Base-by-base conservation (phyloP, 1,140 invertebrate species). In the Neodiprion lecontei region DNA sequence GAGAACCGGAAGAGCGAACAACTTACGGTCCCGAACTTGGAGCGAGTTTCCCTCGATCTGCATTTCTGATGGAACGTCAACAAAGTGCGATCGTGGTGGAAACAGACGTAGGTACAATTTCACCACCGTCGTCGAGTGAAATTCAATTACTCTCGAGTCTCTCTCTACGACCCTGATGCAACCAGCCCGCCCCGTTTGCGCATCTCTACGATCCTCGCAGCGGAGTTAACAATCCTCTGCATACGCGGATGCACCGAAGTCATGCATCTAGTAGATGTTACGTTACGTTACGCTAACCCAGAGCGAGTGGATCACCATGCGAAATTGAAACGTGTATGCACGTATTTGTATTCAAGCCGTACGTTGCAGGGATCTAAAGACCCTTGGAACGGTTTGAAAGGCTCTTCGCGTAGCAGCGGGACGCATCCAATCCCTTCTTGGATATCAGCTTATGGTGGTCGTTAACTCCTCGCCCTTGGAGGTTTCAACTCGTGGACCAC, bases 131-230 rank as follows among this genome's bases (percentile, higher is more conserved):
- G 53, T 61, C n/a, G 53, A 61, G 53, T 14, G 53, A 61, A 61
- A 61, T 61, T 61, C 53, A 61, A 61, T 61, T 61, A 61, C 53
- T 14, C 53, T 61, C 53, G 53, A 61, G 53, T 61, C 53, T 61
- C 11, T 53, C 50, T 61, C 53, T 7, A 61, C 53, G 28, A 5
- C 28, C 28, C 28, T 40, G 28, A 1, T 40, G 28, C 1, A 40
- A 40, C 28, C 28, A 40, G 28, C 28, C 28, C 28, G 28, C 28
- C 28, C 28, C 28, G 2, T 40, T 40, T 40, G 28, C 28, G 28
- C 28, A 40, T 40, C 28, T 40, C 11, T 17, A 61, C 11, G 53
- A 61, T 61, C 53, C 11, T 61, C 9, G 9, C n/a, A 14, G 4
- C 53, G n/a, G 53, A 61, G 53, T 61, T 61, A 61, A 61, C 53